Conservation (phyloP, 2,113 vertebrate species). For the Strigops habroptila region DNA sequence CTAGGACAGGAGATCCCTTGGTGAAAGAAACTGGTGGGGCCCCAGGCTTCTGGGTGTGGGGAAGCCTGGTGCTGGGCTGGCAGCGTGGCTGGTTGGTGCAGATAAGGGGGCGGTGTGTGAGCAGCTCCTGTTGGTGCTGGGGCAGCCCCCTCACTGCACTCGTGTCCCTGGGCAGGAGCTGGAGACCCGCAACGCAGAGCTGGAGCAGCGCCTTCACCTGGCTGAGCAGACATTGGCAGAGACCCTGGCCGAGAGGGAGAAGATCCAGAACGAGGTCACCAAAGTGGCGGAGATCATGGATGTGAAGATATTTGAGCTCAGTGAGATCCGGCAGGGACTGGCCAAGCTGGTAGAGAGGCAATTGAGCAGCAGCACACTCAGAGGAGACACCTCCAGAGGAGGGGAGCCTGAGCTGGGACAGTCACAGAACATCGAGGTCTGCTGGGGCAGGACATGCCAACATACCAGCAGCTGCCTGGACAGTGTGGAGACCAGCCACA, state of each 20-base stretch:
- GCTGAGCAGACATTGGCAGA: constrained; percentile 83
- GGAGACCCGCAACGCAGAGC: constrained; percentile 83
- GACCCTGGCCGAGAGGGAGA: constrained; percentile 83
- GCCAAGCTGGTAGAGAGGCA: constrained; percentile 86
- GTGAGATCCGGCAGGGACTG: constrained; percentile 89
- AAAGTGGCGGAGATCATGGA: constrained; percentile 89
- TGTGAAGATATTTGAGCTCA: constrained; percentile 93
- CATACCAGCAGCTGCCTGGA: background rate
- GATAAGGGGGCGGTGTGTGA: background rate
- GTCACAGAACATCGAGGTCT: background rate
- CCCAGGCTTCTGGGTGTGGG: background rate
- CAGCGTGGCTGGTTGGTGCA: background rate
- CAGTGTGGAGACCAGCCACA: background rate
- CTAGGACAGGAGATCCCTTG: accelerated
- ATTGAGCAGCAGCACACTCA: constrained; percentile 6
- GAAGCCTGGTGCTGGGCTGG: background rate
- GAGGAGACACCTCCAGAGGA: background rate
- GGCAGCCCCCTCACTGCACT: accelerated
- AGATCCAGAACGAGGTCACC: constrained; percentile 81
- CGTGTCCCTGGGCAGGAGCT: constrained; percentile 73
- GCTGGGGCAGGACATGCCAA: background rate
- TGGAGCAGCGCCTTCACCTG: constrained; percentile 84
- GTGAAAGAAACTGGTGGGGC: background rate
- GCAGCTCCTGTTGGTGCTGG: no score
- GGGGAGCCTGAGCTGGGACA: background rate